Conservation (phyloP, 2,113 vertebrate species). For the Silurus glanis region DNA sequence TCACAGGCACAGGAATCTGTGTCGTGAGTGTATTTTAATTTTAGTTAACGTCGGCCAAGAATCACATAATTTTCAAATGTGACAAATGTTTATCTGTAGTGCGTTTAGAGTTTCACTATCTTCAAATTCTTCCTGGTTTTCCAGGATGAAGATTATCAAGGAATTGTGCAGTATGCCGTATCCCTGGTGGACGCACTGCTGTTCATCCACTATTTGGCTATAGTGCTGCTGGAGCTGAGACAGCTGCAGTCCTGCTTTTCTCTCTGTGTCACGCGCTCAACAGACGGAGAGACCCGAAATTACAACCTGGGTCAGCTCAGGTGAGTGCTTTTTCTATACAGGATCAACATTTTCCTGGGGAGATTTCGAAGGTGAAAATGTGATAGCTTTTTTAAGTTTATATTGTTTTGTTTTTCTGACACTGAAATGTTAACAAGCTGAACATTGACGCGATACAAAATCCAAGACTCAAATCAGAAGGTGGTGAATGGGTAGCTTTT, state of each 20-base stretch:
- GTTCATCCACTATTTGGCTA: constrained; percentile 92
- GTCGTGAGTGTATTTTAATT: neutral
- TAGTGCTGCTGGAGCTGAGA: constrained; percentile 88
- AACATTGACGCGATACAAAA: neutral
- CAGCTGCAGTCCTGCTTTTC: constrained; percentile 87
- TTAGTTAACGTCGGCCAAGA: neutral
- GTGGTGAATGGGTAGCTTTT: neutral
- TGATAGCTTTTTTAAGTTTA: neutral
- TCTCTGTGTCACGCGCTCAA: constrained; percentile 84
- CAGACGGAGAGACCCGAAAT: constrained; percentile 84
- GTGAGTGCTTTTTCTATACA: constrained; percentile 59
- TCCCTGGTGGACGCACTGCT: constrained; percentile 92
- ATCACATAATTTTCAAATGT: neutral
- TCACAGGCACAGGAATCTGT: neutral
- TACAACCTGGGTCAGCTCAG: constrained; percentile 90
- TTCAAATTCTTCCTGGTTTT: constrained; percentile 7
- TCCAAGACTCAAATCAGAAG: neutral
- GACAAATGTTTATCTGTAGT: neutral
- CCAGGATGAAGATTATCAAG: constrained; percentile 87
- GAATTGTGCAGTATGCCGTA: constrained; percentile 90
- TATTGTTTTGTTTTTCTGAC: neutral
- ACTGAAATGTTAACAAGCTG: neutral
- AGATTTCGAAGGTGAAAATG: neutral
- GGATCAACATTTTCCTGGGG: neutral
- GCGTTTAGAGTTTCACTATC: neutral